A percentile compares a stretch with the other conserved stretches of the same genome.
Conservation (phyloP, 2,113 vertebrate genomes). For the Thalassarche chlororhynchos region DNA sequence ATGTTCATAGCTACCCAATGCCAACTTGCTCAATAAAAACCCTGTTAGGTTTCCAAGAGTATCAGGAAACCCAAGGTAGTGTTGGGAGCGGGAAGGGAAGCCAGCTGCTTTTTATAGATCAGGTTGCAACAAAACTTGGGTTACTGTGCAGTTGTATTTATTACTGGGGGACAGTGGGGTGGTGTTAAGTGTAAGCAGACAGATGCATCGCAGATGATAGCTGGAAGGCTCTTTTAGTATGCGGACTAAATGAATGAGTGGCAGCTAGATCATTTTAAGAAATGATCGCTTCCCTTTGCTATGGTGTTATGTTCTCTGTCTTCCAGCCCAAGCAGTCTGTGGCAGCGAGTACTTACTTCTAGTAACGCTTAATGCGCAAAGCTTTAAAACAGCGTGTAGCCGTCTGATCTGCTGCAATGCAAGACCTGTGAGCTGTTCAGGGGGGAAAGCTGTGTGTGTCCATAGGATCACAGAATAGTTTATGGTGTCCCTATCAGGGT, state of each 20-base stretch:
- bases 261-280: background rate
- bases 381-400: background rate
- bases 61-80: background rate
- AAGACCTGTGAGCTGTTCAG: background rate
- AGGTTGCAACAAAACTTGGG: background rate
- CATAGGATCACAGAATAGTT: background rate
- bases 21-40: slow-evolving; percentile 11
- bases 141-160: background rate
- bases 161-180: background rate
- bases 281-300: background rate
- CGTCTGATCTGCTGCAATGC: background rate
- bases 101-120: slow-evolving; percentile 7
- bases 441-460: background rate
- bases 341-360: background rate
- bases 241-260: background rate
- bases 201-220: background rate
- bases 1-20: background rate
- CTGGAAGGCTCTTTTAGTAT: background rate
- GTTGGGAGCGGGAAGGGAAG: background rate
- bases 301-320: background rate
- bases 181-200: background rate
- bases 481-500: background rate
- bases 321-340: background rate
- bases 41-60: slow-evolving; percentile 14
- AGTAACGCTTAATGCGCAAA: background rate